Conservation (phyloP, 2,797 vertebrate genomes). For the Margarornis squamiger region DNA sequence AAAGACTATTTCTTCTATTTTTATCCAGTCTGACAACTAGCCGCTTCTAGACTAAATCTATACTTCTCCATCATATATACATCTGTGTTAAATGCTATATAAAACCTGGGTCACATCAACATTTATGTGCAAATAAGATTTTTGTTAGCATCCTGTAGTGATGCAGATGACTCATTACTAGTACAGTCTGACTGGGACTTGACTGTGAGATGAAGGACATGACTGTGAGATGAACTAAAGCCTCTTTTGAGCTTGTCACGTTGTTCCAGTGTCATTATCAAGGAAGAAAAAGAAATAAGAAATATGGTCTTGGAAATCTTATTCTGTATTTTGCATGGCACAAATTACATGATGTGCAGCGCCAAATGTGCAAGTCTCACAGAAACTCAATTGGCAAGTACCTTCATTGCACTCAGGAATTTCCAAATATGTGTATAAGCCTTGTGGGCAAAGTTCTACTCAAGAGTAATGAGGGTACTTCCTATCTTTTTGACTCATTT, state of each 20-base stretch:
- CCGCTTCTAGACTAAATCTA: background rate
- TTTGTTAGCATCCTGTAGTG: background rate
- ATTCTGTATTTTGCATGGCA: background rate
- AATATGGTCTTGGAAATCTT: background rate
- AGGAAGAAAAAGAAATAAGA: background rate
- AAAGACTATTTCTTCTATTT: background rate
- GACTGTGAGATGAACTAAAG: background rate
- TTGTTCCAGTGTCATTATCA: background rate
- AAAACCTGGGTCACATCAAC: background rate
- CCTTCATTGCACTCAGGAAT: background rate
- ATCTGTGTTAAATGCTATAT: background rate
- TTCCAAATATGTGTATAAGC: background rate
- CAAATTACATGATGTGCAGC: background rate
- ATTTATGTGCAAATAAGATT: background rate
- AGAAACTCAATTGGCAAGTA: background rate
- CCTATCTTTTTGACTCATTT: background rate
- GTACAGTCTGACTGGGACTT: background rate
- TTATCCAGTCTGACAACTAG: background rate
- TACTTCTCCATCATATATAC: background rate
- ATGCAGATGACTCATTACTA: background rate
- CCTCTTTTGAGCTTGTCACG: background rate
- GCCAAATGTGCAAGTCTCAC: background rate
- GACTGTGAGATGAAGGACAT: background rate
- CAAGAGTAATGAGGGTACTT: background rate
- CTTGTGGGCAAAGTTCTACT: background rate